Evolutionary conservation across 2,888 invertebrate species (phyloP).

Genomic region (Eupithecia tripunctaria): DNA sequence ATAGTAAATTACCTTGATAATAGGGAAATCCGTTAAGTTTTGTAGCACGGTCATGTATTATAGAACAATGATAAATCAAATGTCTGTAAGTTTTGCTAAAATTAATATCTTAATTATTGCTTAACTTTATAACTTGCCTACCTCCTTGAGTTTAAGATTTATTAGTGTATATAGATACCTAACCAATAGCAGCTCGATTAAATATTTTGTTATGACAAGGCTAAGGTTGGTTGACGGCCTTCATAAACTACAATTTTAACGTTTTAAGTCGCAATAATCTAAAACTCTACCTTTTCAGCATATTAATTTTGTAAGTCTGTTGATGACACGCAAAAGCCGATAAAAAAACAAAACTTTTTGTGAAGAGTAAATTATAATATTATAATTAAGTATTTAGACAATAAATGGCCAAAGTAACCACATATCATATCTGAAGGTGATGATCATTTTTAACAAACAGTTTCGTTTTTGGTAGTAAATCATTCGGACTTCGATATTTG

Average conservation of each 20-base stretch:
- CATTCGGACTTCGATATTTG: neutral
- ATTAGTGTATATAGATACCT: constrained; percentile 1
- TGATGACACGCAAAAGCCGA: neutral
- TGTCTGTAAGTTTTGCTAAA: neutral
- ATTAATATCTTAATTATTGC: neutral
- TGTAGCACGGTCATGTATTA: neutral
- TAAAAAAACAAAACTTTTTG: neutral
- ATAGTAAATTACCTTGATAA: neutral
- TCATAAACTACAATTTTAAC: neutral
- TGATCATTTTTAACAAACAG: neutral
- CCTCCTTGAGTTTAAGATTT: constrained; percentile 6
- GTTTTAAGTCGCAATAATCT: neutral
- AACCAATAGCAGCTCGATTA: neutral
- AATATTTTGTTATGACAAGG: neutral
- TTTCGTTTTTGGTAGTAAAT: neutral
- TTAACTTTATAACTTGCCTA: neutral
- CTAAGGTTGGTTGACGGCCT: neutral
- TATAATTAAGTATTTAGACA: no score
- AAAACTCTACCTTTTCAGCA: neutral
- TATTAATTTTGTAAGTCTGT: neutral
- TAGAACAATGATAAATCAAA: neutral
- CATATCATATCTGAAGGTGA: no score
- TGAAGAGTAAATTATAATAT: no score
- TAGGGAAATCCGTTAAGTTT: neutral
- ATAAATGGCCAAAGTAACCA: no score